phyloP scores from a whole-genome alignment of 2,888 invertebrate species.

The Crossocerus cetratus region DNA sequence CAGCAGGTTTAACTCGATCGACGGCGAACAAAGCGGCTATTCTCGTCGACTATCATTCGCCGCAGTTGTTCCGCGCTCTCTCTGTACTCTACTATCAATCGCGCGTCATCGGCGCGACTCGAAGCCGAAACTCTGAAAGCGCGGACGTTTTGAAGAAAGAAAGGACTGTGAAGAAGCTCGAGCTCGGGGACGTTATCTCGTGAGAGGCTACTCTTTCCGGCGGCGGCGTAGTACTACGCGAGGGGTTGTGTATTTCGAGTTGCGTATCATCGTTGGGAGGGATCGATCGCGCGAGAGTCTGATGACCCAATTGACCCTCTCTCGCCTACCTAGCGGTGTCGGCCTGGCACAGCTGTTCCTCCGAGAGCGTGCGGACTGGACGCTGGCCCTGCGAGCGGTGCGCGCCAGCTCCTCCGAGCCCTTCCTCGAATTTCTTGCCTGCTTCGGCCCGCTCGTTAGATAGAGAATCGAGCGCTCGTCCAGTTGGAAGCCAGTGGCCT shows the following conservation, averaged over 20 bases:
- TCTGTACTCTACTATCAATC: too few relatives aligned
- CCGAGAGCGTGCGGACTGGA: conserved; percentile 64
- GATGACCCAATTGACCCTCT: conserved; percentile 46
- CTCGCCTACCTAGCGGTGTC: conserved; percentile 71
- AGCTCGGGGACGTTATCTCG: neutral
- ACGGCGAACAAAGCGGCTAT: too few relatives aligned
- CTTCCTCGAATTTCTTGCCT: conserved; percentile 57
- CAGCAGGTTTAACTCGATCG: too few relatives aligned
- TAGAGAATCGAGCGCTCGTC: conserved; percentile 48
- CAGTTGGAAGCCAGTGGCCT: conserved; percentile 23
- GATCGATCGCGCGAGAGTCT: conserved; percentile 42
- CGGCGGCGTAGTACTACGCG: neutral
- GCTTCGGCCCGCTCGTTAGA: conserved; percentile 47
- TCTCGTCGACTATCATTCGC: too few relatives aligned
- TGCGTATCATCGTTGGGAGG: neutral
- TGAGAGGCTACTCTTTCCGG: neutral
- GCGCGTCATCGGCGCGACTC: too few relatives aligned
- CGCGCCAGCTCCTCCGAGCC: conserved; percentile 61
- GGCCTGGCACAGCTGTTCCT: conserved; percentile 68
- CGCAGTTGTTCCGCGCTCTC: too few relatives aligned
- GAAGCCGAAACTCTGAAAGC: too few relatives aligned
- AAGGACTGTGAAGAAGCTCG: too few relatives aligned
- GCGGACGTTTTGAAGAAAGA: too few relatives aligned
- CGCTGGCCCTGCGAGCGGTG: conserved; percentile 63
- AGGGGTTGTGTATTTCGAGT: neutral